Conservation (phyloP, 2,888 invertebrate species). For the Muscina levida region DNA sequence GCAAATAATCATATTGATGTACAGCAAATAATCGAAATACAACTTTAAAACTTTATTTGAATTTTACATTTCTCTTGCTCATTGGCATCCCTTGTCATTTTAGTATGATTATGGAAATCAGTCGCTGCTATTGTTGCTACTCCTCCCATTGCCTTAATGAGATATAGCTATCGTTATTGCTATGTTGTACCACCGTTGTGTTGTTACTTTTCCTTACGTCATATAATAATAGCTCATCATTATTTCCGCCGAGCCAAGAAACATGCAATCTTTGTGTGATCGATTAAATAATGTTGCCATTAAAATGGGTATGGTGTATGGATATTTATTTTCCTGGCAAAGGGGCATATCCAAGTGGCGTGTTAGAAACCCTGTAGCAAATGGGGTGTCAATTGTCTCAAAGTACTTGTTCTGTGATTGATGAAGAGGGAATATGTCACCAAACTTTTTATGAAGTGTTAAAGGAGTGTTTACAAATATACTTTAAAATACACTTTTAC, state of each 20-base stretch:
- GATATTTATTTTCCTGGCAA: constrained; percentile 54
- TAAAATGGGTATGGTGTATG: constrained; percentile 53
- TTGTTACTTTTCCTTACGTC: constrained; percentile 48
- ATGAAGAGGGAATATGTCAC: too few relatives aligned
- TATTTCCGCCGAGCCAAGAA: constrained; percentile 43
- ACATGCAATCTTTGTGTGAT: constrained; percentile 60
- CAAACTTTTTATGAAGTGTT: too few relatives aligned
- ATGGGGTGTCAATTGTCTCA: too few relatives aligned
- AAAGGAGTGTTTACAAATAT: too few relatives aligned
- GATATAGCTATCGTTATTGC: constrained; percentile 4
- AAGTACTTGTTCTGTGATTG: too few relatives aligned
- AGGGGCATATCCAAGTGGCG: too few relatives aligned
- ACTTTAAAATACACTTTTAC: too few relatives aligned
- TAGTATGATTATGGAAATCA: constrained; percentile 4
- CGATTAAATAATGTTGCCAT: constrained; percentile 60
- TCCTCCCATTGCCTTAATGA: neutral
- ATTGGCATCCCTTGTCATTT: neutral
- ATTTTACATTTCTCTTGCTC: neutral
- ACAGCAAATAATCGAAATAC: neutral
- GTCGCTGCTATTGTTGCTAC: neutral
- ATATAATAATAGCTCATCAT: constrained; percentile 58
- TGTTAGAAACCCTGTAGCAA: too few relatives aligned
- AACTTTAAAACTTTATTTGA: neutral
- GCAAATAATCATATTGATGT: constrained; percentile 1
- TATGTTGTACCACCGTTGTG: constrained; percentile 34